phyloP scores from a whole-genome alignment of 1,140 invertebrate genomes.

The Xylocopa sonorina region DNA sequence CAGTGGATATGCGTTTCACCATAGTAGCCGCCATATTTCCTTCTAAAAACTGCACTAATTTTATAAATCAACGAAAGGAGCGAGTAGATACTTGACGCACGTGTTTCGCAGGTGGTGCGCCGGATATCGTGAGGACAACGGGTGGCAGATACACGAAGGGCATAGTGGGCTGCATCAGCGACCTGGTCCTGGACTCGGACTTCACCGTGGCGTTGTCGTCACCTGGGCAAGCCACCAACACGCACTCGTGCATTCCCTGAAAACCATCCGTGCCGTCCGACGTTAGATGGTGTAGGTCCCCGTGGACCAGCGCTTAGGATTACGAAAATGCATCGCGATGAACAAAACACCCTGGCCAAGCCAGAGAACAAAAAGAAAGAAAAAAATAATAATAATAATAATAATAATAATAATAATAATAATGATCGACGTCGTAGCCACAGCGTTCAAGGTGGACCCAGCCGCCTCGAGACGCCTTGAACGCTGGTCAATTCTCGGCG shows the following conservation, averaged over 20 bases:
- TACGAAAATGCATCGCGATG: slow-evolving; percentile 56
- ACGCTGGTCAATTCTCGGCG: slow-evolving; percentile 23
- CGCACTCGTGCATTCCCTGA: slow-evolving; percentile 80
- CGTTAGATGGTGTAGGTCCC: slow-evolving; percentile 57
- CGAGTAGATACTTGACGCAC: too few relatives aligned
- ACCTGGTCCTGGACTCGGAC: slow-evolving; percentile 90
- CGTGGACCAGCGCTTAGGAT: slow-evolving; percentile 48
- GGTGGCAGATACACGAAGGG: slow-evolving; percentile 87
- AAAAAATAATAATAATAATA: too few relatives aligned
- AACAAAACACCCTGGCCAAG: slow-evolving; percentile 30
- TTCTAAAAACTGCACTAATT: too few relatives aligned
- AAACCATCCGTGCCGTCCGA: slow-evolving; percentile 60
- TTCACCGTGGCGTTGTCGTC: slow-evolving; percentile 85
- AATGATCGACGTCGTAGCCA: slow-evolving; percentile 16
- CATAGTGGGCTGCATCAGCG: slow-evolving; percentile 90
- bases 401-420: too few relatives aligned
- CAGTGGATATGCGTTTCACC: too few relatives aligned
- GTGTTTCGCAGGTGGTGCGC: slow-evolving; percentile 86
- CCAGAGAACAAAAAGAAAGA: too few relatives aligned
- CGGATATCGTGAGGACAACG: slow-evolving; percentile 86
- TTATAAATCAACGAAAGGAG: too few relatives aligned
- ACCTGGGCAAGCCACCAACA: slow-evolving; percentile 83
- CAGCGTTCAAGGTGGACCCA: slow-evolving; percentile 27
- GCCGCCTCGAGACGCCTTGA: slow-evolving; percentile 17
- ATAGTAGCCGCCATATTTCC: too few relatives aligned